These are phyloP conservation scores for Phyllotreta striolata DNA, from an alignment of 2,888 invertebrate genomes.

Conservation along the genomic window DNA sequence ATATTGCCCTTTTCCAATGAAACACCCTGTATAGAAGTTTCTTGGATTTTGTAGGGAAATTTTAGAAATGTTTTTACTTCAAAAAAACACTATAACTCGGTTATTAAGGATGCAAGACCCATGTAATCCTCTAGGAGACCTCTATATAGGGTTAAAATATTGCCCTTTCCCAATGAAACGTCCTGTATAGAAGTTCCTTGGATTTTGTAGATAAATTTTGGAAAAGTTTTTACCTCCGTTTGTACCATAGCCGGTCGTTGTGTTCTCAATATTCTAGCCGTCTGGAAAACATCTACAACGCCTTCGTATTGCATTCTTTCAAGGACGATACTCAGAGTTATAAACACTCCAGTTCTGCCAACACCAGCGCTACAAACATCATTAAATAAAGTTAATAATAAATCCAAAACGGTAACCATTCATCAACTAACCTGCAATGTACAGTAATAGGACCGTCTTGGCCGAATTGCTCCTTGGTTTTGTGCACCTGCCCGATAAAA, in stretches of 20 bases:
- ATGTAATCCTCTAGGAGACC: too few relatives aligned
- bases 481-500: constrained; percentile 99
- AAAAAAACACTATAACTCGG: too few relatives aligned
- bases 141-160: too few relatives aligned
- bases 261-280: constrained; percentile 95
- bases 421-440: constrained; percentile 80
- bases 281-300: constrained; percentile 98
- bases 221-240: constrained; percentile 80
- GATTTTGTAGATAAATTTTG: constrained; percentile 2
- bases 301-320: constrained; percentile 99
- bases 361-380: constrained; percentile 85
- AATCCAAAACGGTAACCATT: neutral
- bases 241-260: constrained; percentile 99
- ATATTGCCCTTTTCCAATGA: too few relatives aligned
- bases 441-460: constrained; percentile 99
- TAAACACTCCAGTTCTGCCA: constrained; percentile 98
- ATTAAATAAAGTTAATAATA: neutral
- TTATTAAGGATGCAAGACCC: too few relatives aligned
- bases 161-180: too few relatives aligned
- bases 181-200: too few relatives aligned
- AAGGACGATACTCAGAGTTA: constrained; percentile 95
- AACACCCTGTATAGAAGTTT: too few relatives aligned
- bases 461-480: constrained; percentile 99
- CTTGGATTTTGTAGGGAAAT: too few relatives aligned
- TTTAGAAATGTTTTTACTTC: too few relatives aligned